Conservation (phyloP, 2,888 invertebrate species). For the Ennomos quercinarius region DNA sequence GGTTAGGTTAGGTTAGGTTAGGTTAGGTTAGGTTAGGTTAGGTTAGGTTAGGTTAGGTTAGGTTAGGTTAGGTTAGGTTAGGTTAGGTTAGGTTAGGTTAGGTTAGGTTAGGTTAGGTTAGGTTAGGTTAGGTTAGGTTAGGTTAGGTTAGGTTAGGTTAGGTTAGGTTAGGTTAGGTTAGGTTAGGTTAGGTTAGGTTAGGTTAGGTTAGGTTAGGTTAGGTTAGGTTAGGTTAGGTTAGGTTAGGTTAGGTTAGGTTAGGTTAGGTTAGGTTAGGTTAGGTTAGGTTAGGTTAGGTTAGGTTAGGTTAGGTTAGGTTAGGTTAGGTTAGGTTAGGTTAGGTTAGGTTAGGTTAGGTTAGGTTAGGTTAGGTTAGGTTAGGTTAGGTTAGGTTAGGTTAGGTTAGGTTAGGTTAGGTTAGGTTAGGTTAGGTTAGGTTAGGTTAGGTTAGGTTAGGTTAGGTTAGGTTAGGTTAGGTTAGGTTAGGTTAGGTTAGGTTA, state of each 20-base stretch:
- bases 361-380: conserved; percentile 17
- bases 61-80: no score
- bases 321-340: conserved; percentile 24
- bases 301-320: conserved; percentile 26
- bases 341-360: conserved; percentile 24
- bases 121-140: no score
- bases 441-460: conserved; percentile 17
- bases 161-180: no score
- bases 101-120: no score
- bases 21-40: no score
- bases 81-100: no score
- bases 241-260: conserved; percentile 24
- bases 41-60: no score
- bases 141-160: no score
- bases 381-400: conserved; percentile 28
- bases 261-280: conserved; percentile 24
- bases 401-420: conserved; percentile 28
- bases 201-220: no score
- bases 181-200: no score
- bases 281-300: conserved; percentile 21
- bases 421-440: conserved; percentile 27
- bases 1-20: no score
- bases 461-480: conserved; percentile 23
- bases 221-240: conserved; percentile 23
- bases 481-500: conserved; percentile 34